These are phyloP conservation scores for Liodrosophila aerea DNA, from an alignment of 2,888 invertebrate genomes.

Conservation along the genomic window DNA sequence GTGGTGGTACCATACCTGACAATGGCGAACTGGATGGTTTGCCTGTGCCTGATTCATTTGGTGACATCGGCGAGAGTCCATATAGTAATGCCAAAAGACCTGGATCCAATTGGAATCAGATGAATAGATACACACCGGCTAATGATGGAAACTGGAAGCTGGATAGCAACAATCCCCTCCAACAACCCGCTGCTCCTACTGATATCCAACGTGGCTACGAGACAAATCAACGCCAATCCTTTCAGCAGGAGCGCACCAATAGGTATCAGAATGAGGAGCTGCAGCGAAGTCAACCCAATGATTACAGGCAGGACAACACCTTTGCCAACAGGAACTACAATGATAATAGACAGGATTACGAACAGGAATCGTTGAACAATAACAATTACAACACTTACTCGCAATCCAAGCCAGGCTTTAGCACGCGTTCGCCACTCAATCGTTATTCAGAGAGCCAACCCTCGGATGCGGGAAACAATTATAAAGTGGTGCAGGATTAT, in stretches of 20 bases:
- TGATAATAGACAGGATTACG: constrained; percentile 15
- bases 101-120: background rate
- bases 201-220: constrained; percentile 14
- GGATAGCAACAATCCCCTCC: constrained; percentile 7
- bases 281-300: constrained; percentile 12
- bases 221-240: constrained; percentile 15
- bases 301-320: constrained; percentile 7
- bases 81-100: too few relatives aligned
- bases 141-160: constrained; percentile 19
- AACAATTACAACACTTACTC: constrained; percentile 14
- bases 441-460: constrained; percentile 26
- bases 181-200: background rate
- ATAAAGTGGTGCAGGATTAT: constrained; percentile 65
- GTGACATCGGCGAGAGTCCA: constrained; percentile 28
- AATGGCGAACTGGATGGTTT: constrained; percentile 45
- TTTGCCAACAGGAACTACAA: background rate
- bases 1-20: constrained; percentile 69
- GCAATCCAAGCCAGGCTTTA: constrained; percentile 6
- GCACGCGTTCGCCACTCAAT: constrained; percentile 38
- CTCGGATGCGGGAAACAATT: constrained; percentile 31
- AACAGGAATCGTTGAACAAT: constrained; percentile 1
- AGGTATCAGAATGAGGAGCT: constrained; percentile 52
- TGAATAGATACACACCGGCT: constrained; percentile 4
- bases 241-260: constrained; percentile 28
- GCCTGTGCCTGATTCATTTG: constrained; percentile 27